Base-by-base conservation (phyloP, 2,888 invertebrate genomes). In the Malthinus seriepunctatus region DNA sequence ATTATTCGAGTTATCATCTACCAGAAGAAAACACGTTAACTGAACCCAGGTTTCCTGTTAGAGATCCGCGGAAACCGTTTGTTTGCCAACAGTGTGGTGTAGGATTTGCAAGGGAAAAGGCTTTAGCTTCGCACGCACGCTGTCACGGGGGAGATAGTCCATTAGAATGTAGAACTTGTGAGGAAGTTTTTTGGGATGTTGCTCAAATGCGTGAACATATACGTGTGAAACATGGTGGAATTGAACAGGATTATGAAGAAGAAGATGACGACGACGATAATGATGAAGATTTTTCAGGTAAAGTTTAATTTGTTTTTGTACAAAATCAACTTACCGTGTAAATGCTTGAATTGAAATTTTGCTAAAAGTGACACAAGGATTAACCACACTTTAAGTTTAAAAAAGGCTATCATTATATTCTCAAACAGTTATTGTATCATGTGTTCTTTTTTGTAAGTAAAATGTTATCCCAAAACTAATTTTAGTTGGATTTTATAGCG, bases 61-160 rank as follows among this genome's bases (percentile, higher is more conserved):
- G 83, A 0, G 91, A 91, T 77, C 87, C 89, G 0, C 81, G 86
- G 35, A 87, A 90, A 58, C 91, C 92, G 0, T 92, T 92, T 71
- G 92, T 91, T 0, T 93, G 93, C 67, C 88, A 88, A 66, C 85
- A 86, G 64, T 89, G 89, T 71, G 91, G 83, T 0, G 84, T 92
- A 53, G 88, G 88, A 4, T 90, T 92, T 78, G 91, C 91, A 0
- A 81, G 92, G 49, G 91, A 92, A 72, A 93, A 92, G 71, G 92
- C 92, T 0, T 78, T 92, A 15, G 86, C 88, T 51, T 90, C 91
- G 0, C 92, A 93, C 73, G 81, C 88, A 0, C 78, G 90, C 78
- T 83, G 90, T 33, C 92, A 92, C 77, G 90, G 89, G 9, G 89
- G 88, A 10, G 91, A 92, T 70, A 89, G 90, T 10, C 90, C 91